These are phyloP conservation scores for Tetragonula clypearis DNA, from an alignment of 1,140 invertebrate genomes.

Conservation along the genomic window DNA sequence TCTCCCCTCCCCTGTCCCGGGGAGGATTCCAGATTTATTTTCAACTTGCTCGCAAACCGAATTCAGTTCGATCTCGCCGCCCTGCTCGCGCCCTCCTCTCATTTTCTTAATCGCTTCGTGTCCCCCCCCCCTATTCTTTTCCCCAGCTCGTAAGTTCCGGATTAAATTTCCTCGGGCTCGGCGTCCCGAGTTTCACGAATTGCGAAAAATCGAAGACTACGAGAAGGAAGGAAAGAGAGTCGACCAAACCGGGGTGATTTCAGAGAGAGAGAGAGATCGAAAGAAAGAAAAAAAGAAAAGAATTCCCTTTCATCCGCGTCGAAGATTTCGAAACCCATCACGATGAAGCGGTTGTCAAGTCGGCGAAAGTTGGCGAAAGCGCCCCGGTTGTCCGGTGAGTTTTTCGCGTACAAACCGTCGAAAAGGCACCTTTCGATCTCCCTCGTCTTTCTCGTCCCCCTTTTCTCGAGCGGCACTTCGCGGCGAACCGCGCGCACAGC, in stretches of 20 bases:
- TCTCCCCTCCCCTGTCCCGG: no score
- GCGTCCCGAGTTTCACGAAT: not conserved
- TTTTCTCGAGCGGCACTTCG: not conserved
- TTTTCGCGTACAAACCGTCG: not conserved
- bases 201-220: not conserved
- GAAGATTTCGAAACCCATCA: not conserved
- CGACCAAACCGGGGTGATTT: no score
- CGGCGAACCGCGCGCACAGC: not conserved
- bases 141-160: not conserved
- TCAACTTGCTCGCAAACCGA: not conserved
- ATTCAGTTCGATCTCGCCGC: not conserved
- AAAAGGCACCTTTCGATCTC: not conserved
- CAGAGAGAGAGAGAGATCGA: not conserved
- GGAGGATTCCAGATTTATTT: not conserved
- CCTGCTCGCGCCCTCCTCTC: not conserved
- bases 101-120: not conserved
- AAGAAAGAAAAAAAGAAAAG: not conserved
- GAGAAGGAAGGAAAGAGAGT: not conserved
- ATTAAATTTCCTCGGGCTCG: not conserved
- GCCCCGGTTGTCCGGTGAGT: no score
- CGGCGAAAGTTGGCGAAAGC: not conserved
- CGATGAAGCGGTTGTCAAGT: not conserved
- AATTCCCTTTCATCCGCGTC: not conserved
- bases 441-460: not conserved
- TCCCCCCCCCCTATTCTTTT: not conserved